Base-by-base conservation (phyloP, 37 sponge, comb jelly and placozoan genomes). In the Petrosia ficiformis region DNA sequence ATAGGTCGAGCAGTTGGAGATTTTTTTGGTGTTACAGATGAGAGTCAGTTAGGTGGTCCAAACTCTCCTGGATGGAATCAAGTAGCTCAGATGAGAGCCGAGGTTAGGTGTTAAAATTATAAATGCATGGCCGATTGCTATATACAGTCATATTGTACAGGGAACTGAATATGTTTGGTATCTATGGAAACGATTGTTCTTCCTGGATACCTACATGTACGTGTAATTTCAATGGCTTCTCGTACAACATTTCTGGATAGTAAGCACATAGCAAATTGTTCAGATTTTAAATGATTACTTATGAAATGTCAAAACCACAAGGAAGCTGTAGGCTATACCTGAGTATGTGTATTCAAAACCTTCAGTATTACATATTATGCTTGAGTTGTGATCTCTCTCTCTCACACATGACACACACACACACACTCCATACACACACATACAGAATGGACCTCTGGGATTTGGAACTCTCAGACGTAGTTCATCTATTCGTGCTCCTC, bases 21-120 rank as follows among this genome's bases (percentile, higher is more conserved):
- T 56, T 95, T 91, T 71, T 95, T 95, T 78, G 95, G 95, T 35
- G 85, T 95, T 26, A 90, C 92, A 48, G 78, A 84, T 40, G 79
- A 73, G 57, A 77, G 85, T 1, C 80, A 82, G 44, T 54, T 35
- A 19, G 80, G 92, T 5, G 43, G 43, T 10, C 38, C 61, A 3
- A 52, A 73, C 0, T 48, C 26, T 22, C 58, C 39, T 6, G 90
- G 90, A 34, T 83, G 89, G 89, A 76, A 58, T 30, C 37, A 79
- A 34, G 54, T 71, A 41, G 60, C 60, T 24, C 64, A 74, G 71
- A 36, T 44, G 1, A 74, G 80, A 57, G 80, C 64, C 25, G 80
- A 83, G 80, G 89, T 78, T 25, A 48, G 65, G 19, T 31, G 19
- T n/a, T n/a, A n/a, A n/a, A n/a, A n/a, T n/a, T n/a, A n/a, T n/a